Base-by-base conservation (phyloP, 1,140 invertebrate genomes). In the Diorhabda sublineata region DNA sequence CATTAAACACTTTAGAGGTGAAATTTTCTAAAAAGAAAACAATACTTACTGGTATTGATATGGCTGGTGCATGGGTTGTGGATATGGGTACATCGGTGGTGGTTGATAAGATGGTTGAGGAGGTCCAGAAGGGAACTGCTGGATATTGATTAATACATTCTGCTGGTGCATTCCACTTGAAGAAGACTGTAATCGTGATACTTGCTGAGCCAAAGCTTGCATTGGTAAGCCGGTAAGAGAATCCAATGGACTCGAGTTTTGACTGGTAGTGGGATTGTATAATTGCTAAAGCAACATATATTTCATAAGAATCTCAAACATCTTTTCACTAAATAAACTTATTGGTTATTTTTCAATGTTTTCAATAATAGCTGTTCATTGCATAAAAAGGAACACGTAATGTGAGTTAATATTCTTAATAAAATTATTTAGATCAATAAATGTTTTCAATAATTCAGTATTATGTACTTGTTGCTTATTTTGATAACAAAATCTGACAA, bases 111-210 rank as follows among this genome's bases (percentile, higher is more conserved):
- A 75, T 4, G 73, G 74, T 11, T 74, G 77, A 41, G 74, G 78
- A 3, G 76, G 78, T 11, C 75, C 72, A 59, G 76, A 75, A 11
- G 77, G 79, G 66, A 81, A 81, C 69, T 81, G 80, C 64, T 81
- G 80, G 41, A 81, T 81, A 67, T 81, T 81, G 8, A 81, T 81
- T 7, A 81, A 71, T n/a, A 81, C 80, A 66, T 81, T 81, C 61
- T 81, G 80, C 70, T 81, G 80, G 59, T 80, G 80, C 73, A 81
- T 71, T 11, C 77, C 76, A 66, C 70, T 70, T 47, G 45, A 45
- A 42, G 70, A 66, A 4, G 78, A 73, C 65, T 80, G 79, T 42
- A 81, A 66, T 8, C 80, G 70, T 3, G 78, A 79, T 26, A 81
- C 80, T 58, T 81, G 80, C 58, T 81, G 76, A 2, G 80, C 79